A percentile compares a stretch with the other conserved stretches of the same genome.
phyloP scores from a whole-genome alignment of 64 coral and sea anemone species.

The Hydrozoanthus tunicans region DNA sequence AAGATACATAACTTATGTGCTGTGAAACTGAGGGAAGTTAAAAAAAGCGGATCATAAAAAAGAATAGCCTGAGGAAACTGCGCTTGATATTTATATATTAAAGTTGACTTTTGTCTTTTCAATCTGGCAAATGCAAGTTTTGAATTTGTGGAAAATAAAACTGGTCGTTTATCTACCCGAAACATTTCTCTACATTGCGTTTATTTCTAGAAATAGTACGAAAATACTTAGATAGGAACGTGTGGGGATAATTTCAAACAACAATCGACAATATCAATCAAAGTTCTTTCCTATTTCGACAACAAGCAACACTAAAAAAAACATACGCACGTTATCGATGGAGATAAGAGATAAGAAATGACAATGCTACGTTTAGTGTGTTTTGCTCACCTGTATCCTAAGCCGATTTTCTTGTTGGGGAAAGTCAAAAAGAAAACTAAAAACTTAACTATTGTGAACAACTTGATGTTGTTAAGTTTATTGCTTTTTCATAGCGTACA shows the following conservation, averaged over 20 bases:
- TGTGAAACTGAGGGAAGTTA: too few relatives aligned
- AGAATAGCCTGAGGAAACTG: too few relatives aligned
- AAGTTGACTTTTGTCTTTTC: not conserved
- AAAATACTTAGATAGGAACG: not conserved
- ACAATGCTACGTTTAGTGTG: constrained; percentile 14
- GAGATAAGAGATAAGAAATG: constrained; percentile 2
- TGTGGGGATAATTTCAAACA: constrained; percentile 3
- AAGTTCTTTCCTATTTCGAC: not conserved
- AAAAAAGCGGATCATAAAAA: too few relatives aligned
- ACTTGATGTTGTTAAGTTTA: not conserved
- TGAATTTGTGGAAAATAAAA: not conserved
- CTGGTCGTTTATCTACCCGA: not conserved
- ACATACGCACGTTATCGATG: constrained; percentile 37
- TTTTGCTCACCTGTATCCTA: not conserved
- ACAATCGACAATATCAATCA: not conserved
- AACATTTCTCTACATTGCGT: not conserved
- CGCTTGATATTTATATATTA: too few relatives aligned
- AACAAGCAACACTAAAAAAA: constrained; percentile 22
- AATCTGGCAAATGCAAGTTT: not conserved
- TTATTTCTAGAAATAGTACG: too few relatives aligned
- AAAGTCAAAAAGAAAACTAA: not conserved
- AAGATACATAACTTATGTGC: too few relatives aligned
- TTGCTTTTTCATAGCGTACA: not conserved
- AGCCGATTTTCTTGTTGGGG: not conserved
- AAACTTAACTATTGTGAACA: not conserved